A percentile compares a stretch with the other conserved stretches of the same genome.
phyloP scores from a whole-genome alignment of 2,888 invertebrate genomes.

The Oconnorella tubifera region DNA sequence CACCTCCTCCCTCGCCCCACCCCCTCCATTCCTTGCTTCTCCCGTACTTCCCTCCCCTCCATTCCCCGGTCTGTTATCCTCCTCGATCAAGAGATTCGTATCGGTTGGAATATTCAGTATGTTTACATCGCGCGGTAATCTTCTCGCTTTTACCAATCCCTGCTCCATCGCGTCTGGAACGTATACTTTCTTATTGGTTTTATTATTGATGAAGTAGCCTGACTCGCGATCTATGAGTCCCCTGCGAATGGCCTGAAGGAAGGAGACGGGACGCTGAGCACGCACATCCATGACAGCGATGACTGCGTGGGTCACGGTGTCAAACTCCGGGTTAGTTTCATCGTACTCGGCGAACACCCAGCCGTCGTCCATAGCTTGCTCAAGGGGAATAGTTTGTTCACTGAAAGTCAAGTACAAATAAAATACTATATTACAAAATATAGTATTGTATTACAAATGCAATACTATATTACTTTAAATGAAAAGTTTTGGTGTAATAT shows the following conservation, averaged over 20 bases:
- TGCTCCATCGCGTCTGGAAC: slow-evolving; percentile 35
- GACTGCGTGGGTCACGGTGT: slow-evolving; percentile 36
- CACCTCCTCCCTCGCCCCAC: neutral
- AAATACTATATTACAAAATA: too few species aligned
- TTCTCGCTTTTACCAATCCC: slow-evolving; percentile 34
- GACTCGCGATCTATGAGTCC: slow-evolving; percentile 37
- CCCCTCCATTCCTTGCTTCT: slow-evolving; percentile 6
- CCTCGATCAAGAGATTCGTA: slow-evolving; percentile 8
- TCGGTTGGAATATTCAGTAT: slow-evolving; percentile 6
- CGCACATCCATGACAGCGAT: slow-evolving; percentile 37
- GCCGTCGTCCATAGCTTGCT: slow-evolving; percentile 32
- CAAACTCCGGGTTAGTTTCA: slow-evolving; percentile 22
- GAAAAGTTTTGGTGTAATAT: too few species aligned
- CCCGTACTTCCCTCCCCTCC: slow-evolving; percentile 15
- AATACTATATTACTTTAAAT: too few species aligned
- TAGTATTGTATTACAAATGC: too few species aligned
- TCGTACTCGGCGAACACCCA: slow-evolving; percentile 34
- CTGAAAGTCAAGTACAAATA: too few species aligned
- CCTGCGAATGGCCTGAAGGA: slow-evolving; percentile 33
- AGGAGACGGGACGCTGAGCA: slow-evolving; percentile 25
- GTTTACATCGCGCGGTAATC: slow-evolving; percentile 1
- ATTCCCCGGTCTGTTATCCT: slow-evolving; percentile 5
- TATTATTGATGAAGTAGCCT: slow-evolving; percentile 36
- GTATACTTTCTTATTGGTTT: slow-evolving; percentile 31
- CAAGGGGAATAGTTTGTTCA: slow-evolving; percentile 21